phyloP scores from a whole-genome alignment of 1,140 invertebrate species.

The Zaprionus capensis region DNA sequence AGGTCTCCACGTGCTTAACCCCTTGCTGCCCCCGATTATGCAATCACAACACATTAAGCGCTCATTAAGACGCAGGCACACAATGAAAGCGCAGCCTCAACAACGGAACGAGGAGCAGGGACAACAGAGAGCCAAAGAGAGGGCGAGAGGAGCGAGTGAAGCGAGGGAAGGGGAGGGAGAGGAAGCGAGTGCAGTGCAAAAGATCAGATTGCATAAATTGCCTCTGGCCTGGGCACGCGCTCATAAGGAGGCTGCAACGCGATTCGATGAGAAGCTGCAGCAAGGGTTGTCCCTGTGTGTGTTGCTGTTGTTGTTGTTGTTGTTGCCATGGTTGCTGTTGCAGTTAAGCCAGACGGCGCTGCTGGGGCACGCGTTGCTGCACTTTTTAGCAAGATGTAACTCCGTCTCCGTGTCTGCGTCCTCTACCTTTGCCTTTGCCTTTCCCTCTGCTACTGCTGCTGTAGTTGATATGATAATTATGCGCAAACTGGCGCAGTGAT shows the following conservation, averaged over 20 bases:
- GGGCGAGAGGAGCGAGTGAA: background rate
- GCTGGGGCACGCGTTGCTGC: slow-evolving; percentile 29
- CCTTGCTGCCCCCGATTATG: slow-evolving; percentile 48
- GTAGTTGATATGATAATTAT: slow-evolving; percentile 71
- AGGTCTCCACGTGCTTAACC: slow-evolving; percentile 23
- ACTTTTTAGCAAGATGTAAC: slow-evolving; percentile 27
- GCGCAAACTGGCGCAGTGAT: slow-evolving; percentile 50
- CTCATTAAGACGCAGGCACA: slow-evolving; percentile 63
- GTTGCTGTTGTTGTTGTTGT: background rate
- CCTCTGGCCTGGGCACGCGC: slow-evolving; percentile 12
- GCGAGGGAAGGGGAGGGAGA: background rate
- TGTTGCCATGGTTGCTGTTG: background rate
- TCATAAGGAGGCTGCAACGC: slow-evolving; percentile 26
- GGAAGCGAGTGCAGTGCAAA: slow-evolving; percentile 1
- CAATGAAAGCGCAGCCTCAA: slow-evolving; percentile 14
- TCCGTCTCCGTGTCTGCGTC: background rate
- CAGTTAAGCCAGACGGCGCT: background rate
- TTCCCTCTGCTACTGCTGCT: background rate
- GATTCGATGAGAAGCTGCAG: slow-evolving; percentile 9
- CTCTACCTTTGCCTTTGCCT: background rate
- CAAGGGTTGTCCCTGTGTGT: slow-evolving; percentile 23
- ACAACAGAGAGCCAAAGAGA: background rate
- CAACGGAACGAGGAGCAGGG: background rate
- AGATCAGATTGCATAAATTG: slow-evolving; percentile 49
- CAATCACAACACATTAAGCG: slow-evolving; percentile 74